These are phyloP conservation scores for Pelodytes ibericus DNA, from an alignment of 2,797 vertebrate species.

Conservation along the genomic window DNA sequence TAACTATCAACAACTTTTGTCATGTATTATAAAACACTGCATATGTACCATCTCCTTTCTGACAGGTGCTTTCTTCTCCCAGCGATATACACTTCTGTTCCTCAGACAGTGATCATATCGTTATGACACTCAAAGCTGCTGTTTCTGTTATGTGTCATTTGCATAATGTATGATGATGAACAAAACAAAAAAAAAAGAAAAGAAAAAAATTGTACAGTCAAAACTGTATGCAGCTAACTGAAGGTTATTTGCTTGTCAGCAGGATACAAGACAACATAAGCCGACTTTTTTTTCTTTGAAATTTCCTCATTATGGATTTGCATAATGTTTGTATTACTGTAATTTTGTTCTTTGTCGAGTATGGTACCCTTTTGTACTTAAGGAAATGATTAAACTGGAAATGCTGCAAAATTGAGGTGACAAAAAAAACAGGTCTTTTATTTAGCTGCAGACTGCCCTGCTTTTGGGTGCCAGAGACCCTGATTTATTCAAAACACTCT, in stretches of 20 bases:
- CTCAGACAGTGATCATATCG: constrained; percentile 47
- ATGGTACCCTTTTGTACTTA: constrained; percentile 5
- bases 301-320: constrained; percentile 50
- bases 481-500: constrained; percentile 35
- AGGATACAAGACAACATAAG: constrained; percentile 52
- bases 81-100: constrained; percentile 27
- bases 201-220: constrained; percentile 29
- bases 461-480: not conserved
- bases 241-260: constrained; percentile 55
- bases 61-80: constrained; percentile 53
- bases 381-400: constrained; percentile 27
- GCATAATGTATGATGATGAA: constrained; percentile 54
- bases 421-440: constrained; percentile 19
- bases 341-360: constrained; percentile 28
- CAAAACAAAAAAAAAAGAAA: constrained; percentile 45
- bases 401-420: constrained; percentile 15
- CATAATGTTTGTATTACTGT: constrained; percentile 22
- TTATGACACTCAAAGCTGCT: constrained; percentile 39
- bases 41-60: constrained; percentile 47
- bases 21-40: constrained; percentile 53
- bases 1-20: constrained; percentile 51
- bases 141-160: constrained; percentile 48
- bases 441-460: constrained; percentile 5
- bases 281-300: constrained; percentile 44
- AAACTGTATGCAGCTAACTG: constrained; percentile 32